Percentiles rank a stretch among this genome's conserved stretches.
These are phyloP conservation scores for Oncorhynchus tshawytscha DNA, from an alignment of 2,113 vertebrate genomes.

Conservation along the genomic window DNA sequence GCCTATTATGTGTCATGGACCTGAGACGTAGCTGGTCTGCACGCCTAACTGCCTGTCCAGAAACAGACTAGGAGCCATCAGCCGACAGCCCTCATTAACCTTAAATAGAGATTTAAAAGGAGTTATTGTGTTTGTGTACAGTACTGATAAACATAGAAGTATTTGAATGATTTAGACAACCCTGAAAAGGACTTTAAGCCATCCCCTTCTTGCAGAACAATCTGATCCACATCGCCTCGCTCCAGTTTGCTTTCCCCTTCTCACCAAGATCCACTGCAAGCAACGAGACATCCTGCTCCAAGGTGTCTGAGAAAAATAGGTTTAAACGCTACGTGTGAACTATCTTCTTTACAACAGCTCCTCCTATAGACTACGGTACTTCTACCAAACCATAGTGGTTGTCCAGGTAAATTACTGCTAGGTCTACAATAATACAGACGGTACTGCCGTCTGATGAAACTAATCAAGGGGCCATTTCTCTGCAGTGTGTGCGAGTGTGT, in stretches of 20 bases:
- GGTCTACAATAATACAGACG: too few relatives aligned
- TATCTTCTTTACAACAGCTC: too few relatives aligned
- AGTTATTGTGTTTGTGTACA: neutral
- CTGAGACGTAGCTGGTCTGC: neutral
- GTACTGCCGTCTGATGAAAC: slow-evolving; percentile 41
- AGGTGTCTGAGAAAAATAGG: neutral
- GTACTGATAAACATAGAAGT: neutral
- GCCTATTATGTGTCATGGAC: neutral
- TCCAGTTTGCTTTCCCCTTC: neutral
- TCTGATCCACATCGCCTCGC: neutral
- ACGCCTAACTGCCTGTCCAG: neutral
- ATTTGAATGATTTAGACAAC: neutral
- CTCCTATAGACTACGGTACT: too few relatives aligned
- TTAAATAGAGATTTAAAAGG: neutral
- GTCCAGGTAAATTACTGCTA: too few relatives aligned
- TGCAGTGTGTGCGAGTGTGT: slow-evolving; percentile 16
- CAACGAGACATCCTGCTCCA: neutral
- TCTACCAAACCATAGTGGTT: too few relatives aligned
- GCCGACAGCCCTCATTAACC: slow-evolving; percentile 1
- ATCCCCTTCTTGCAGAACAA: neutral
- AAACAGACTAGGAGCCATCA: slow-evolving; percentile 11
- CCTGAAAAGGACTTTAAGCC: neutral
- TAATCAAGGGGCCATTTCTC: slow-evolving; percentile 62
- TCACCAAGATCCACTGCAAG: neutral
- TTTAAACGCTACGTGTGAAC: too few relatives aligned